A percentile compares a stretch with the other conserved stretches of the same genome.
Evolutionary conservation across 2,113 vertebrate genomes (phyloP).

Genomic region (Rhagologus leucostigma): DNA sequence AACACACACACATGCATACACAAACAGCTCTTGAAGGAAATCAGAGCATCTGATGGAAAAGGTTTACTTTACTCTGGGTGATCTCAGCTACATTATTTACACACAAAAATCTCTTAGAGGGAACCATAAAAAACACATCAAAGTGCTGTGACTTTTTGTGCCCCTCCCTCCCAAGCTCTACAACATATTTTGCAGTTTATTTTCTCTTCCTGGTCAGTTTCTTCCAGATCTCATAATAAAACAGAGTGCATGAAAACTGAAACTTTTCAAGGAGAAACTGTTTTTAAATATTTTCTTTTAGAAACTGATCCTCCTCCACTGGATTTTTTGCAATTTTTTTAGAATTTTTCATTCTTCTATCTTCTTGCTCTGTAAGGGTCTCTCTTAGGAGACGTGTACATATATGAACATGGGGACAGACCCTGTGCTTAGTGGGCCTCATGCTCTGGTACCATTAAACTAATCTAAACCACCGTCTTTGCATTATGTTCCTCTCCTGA

Average conservation of each 20-base stretch:
- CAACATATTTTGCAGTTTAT: constrained; percentile 3
- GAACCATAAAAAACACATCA: constrained; percentile 48
- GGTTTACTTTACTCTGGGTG: constrained; percentile 33
- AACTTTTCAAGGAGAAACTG: not conserved
- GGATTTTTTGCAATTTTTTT: not conserved
- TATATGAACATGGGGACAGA: not conserved
- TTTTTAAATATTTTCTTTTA: not conserved
- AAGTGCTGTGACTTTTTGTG: constrained; percentile 2
- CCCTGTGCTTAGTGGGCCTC: not conserved
- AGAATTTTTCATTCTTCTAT: not conserved
- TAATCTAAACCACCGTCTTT: not conserved
- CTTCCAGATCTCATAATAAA: not conserved
- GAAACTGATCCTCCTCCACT: not conserved
- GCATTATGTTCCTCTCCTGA: not conserved
- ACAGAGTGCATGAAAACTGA: not conserved
- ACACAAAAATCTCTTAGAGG: constrained; percentile 23
- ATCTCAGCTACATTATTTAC: constrained; percentile 53
- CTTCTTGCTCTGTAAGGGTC: not conserved
- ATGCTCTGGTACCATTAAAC: not conserved
- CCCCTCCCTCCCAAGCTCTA: not conserved
- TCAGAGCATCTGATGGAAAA: constrained; percentile 13
- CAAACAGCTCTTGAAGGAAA: constrained; percentile 24
- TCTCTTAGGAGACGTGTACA: not conserved
- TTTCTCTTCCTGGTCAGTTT: not conserved
- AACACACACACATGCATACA: not conserved